Evolutionary conservation across 2,797 vertebrate species (phyloP), one percentile per base, ranked within the genome.

Genomic region (Prunella strophiata): DNA sequence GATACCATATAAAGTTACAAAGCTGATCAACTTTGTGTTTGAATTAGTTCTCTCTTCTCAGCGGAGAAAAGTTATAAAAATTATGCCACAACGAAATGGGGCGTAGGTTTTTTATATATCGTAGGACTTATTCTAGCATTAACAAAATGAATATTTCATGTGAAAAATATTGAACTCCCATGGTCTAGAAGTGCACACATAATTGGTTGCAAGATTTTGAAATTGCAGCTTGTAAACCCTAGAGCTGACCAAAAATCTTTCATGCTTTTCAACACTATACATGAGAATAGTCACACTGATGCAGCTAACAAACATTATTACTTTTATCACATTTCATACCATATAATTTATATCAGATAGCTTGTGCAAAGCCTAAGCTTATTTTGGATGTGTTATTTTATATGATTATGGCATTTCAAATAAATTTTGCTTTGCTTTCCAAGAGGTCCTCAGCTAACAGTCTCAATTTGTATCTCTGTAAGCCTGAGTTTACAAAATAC

Each of bases 81-180:
- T 65, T 43, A 50, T 9, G 6, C 26, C 13, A 19, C 2, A 0
- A 3, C 48, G 17, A 43, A 89, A 68, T 0, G 0, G 1, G 30
- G 9, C 43, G 10, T 50, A 5, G 6, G 1, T 0, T 8, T 54
- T 62, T 63, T 52, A 32, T 10, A 4, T 38, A 5, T 27, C 61
- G 3, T 52, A 32, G 22, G 9, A 2, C n/a, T 13, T 57, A 34
- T 91, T 91, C 79, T 58, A 51, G 16, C 19, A 30, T 47, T 80
- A 73, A 40, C 13, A 51, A 63, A 80, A 63, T 16, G 2, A 27
- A 26, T 48, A 75, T 68, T 90, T 27, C 4, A 1, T 38, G n/a
- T 54, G 19, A 73, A 84, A 87, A 68, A 45, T 40, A 16, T 0
- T 55, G 34, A 67, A 15, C 6, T 77, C 13, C 26, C 1, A 0